Evolutionary conservation across 92 coral and sea anemone genomes (phyloP).

Genomic region (Palythoa grandis): DNA sequence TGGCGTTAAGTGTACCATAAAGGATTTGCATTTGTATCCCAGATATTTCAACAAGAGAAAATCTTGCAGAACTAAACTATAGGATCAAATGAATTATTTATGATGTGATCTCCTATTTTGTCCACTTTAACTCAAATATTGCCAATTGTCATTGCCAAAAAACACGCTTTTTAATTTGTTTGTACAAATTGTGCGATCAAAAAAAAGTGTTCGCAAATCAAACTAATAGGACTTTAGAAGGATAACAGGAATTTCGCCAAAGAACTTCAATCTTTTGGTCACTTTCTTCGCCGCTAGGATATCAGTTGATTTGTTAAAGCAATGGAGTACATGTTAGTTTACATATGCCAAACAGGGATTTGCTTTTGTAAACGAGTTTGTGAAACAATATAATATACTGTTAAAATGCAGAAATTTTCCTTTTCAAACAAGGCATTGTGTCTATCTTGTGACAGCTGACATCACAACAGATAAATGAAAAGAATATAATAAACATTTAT

Average conservation of each 20-base stretch:
- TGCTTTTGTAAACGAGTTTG: neutral
- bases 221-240: neutral
- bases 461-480: neutral
- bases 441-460: conserved; percentile 14
- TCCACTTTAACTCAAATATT: conserved; percentile 31
- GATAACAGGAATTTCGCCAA: neutral
- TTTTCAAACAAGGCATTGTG: conserved; percentile 10
- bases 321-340: neutral
- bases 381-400: conserved; percentile 9
- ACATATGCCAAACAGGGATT: neutral
- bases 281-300: too few species aligned
- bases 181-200: neutral
- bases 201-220: neutral
- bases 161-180: conserved; percentile 9
- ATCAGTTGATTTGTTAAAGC: neutral
- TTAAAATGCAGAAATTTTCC: conserved; percentile 11
- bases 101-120: neutral
- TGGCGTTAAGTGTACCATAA: neutral
- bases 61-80: neutral
- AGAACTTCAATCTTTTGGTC: neutral
- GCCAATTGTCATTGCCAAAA: neutral
- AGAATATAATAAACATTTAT: neutral
- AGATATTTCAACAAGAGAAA: conserved; percentile 2
- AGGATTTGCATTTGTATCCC: neutral
- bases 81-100: conserved; percentile 5